Evolutionary conservation across 2,113 vertebrate genomes (phyloP), one percentile per base, ranked within the genome.

Genomic region (Chionomys nivalis): DNA sequence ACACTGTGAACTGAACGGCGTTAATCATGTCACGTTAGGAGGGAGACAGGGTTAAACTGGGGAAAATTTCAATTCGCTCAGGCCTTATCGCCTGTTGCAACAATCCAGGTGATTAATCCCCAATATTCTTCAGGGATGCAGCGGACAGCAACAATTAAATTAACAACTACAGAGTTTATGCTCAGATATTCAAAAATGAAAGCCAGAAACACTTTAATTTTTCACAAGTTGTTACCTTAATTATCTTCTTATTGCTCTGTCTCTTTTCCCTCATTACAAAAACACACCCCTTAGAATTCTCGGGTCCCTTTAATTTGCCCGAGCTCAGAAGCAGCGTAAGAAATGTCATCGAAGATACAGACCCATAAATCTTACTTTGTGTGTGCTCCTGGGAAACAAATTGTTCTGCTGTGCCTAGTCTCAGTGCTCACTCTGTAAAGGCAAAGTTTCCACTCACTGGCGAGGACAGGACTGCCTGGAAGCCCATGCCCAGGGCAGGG

Each of bases 81-180:
- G 98, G 99, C 97, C 98, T 98, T 99, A 99, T 99, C 99, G 99
- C 98, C 98, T 98, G 98, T 98, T 98, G 98, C 98, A 99, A 98
- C 98, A 99, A 99, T 98, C 98, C 98, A 99, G 98, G 98, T 99
- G 99, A 99, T 99, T 99, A 99, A 99, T 99, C 99, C 99, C 99
- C 99, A 98, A 98, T 99, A 99, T 99, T 99, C 99, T 99, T 99
- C 95, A 95, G 99, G 99, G 98, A 99, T 98, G 98, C 94, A 96
- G 98, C 93, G 97, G 98, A 98, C 98, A 98, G 98, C 98, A 97
- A 98, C 99, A 99, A 99, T 99, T 99, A 99, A 99, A 99, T 99
- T 99, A 99, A 99, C 99, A 98, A 98, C 99, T 99, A 99, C 99
- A 99, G 99, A 99, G 98, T 99, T 99, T 99, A 99, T 98, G 98